Base-by-base conservation (phyloP, 2,888 invertebrate species). In the Lydus trimaculatus region DNA sequence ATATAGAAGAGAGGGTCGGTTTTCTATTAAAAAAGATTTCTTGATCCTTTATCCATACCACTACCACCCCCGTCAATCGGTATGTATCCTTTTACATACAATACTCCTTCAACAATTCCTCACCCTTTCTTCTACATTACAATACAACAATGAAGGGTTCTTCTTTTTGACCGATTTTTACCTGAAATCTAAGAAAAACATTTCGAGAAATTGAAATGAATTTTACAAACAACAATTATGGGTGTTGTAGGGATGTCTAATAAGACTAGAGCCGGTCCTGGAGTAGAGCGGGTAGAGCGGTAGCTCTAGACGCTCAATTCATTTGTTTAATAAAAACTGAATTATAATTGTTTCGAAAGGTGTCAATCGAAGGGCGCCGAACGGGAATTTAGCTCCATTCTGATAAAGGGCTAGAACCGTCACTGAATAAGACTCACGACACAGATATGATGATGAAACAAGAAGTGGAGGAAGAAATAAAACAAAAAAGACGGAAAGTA, bases 121-220 rank as follows among this genome's bases (percentile, higher is more conserved):
- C 73, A 74, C 75, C 76, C 77, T 75, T 77, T 52, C 23, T 11
- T n/a, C 76, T 75, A 28, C 68, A 71, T 74, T 67, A 67, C 58
- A 60, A 63, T 65, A 69, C 7, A 13, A 62, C 43, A 31, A 63
- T 69, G 69, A 64, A 67, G 20, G 20, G 20, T 23, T 43, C 7
- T 23, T 43, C 3, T 13, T 43, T 8, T 43, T 43, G n/a, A 43
- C 43, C 8, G 43, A 43, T 43, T 43, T n/a, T 43, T 43, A 43
- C 43, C 43, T 43, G 43, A 43, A 43, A 43, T 43, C 43, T 0
- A 43, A 43, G 43, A 43, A 43, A 43, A 43, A 43, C 43, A 43
- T 43, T 5, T 33, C 33, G 3, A 43, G 11, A 39, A n/a, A 43
- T 17, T 17, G 17, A 43, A n/a, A 43, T 17, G n/a, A 5, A 28